Evolutionary conservation across 2,113 vertebrate species (phyloP), one percentile per base, ranked within the genome.

Genomic region (Gadus chalcogrammus): DNA sequence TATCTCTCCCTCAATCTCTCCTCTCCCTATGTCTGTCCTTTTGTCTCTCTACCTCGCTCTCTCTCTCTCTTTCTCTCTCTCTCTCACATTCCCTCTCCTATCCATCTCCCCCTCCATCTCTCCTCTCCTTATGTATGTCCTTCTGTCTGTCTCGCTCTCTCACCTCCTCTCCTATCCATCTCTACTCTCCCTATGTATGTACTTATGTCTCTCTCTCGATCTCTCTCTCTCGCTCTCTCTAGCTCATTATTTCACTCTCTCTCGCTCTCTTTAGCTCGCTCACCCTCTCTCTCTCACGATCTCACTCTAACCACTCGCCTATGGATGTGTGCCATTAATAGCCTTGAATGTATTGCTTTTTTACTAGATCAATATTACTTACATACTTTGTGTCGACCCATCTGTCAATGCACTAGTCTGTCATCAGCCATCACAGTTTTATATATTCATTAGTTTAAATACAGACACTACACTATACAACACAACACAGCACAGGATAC

Each of bases 341-440:
- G 68, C 20, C 53, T 64, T 52, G 24, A 27, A 16, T 70, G 67
- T 18, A 17, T 70, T 72, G 70, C 80, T 48, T 48, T 48, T 48
- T 48, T 8, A 11, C 42, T 8, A 8, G 42, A 48, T 48, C 42
- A 11, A 11, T 12, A 48, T 12, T 48, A 5, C 42, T 77, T 78
- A 20, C 20, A 20, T 20, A 20, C 20, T 20, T 20, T 78, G 27
- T 24, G 68, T 65, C 27, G 4, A 53, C 20, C 68, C 42, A 73
- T 56, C 6, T 73, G 61, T 71, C 67, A 56, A 48, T 20, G 77
- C 28, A 68, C 61, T 1, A 20, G 20, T 20, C 20, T 20, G 20
- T 20, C 18, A 31, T 31, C 5, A 20, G 67, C 73, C 65, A 38
- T 18, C 55, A 66, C 35, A 35, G 48, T 72, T 68, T 61, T 60